Conservation (phyloP, 2,888 invertebrate genomes). For the Protophormia terraenovae region DNA sequence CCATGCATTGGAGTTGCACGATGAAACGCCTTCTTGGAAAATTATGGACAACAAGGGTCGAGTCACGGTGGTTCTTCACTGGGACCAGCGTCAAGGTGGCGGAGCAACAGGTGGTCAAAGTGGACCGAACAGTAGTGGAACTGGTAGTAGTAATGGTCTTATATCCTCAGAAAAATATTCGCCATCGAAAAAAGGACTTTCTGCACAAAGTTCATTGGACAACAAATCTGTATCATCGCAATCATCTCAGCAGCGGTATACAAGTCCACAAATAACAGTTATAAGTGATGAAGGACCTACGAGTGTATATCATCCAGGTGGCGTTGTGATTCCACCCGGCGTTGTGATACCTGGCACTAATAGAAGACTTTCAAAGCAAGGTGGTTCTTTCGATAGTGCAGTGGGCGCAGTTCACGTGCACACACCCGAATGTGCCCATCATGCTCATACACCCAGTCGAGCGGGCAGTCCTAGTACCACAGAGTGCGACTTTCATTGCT, state of each 20-base stretch:
- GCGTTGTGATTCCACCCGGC: constrained; percentile 77
- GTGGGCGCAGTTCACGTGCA: constrained; percentile 88
- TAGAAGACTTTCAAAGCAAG: constrained; percentile 84
- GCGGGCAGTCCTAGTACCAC: constrained; percentile 86
- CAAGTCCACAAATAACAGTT: constrained; percentile 94
- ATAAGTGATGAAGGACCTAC: constrained; percentile 94
- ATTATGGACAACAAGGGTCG: constrained; percentile 99
- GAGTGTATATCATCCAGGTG: constrained; percentile 81
- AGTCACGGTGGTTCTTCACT: constrained; percentile 97
- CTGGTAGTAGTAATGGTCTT: constrained; percentile 77
- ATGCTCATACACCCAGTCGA: constrained; percentile 87
- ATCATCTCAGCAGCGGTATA: constrained; percentile 82
- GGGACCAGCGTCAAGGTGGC: constrained; percentile 92
- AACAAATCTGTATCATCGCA: constrained; percentile 82
- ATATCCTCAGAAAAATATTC: constrained; percentile 81
- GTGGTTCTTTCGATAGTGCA: constrained; percentile 87
- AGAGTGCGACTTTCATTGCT: constrained; percentile 98
- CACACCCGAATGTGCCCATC: constrained; percentile 90
- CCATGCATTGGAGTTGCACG: constrained; percentile 96
- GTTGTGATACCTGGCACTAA: constrained; percentile 78
- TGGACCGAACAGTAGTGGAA: constrained; percentile 77
- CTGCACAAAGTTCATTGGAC: constrained; percentile 86
- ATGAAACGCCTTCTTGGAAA: constrained; percentile 98
- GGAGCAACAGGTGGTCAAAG: constrained; percentile 81
- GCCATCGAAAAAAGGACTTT: constrained; percentile 82